These are phyloP conservation scores for Potamilus streckersoni DNA, from an alignment of 1,140 invertebrate species.

Conservation along the genomic window DNA sequence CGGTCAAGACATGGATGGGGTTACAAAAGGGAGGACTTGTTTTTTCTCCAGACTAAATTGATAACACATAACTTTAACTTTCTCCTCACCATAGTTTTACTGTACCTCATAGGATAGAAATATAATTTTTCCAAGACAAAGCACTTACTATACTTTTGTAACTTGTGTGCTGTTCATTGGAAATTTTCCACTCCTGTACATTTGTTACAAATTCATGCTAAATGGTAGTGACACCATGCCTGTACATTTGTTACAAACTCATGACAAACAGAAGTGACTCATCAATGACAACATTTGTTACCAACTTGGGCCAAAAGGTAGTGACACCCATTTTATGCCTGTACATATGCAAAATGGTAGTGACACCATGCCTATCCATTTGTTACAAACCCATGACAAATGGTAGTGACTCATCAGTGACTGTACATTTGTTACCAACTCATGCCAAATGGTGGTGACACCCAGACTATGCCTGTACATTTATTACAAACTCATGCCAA, in stretches of 20 bases:
- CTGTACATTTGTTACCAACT: background rate
- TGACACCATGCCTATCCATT: background rate
- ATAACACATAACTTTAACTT: background rate
- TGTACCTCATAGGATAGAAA: background rate
- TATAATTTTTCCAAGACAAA: background rate
- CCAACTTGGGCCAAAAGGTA: background rate
- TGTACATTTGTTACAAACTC: too few species aligned
- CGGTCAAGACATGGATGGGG: background rate
- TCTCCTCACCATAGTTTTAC: background rate
- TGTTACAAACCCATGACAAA: too few species aligned
- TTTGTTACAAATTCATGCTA: background rate
- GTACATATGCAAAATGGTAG: background rate
- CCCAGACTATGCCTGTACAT: background rate
- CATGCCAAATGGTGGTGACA: background rate
- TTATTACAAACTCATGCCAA: too few species aligned
- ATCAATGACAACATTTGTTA: background rate
- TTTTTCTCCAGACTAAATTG: background rate
- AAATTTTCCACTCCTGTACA: background rate
- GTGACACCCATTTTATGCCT: background rate
- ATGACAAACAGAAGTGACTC: background rate
- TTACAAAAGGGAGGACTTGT: background rate
- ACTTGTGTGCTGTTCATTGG: background rate
- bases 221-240: background rate
- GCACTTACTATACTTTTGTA: background rate
- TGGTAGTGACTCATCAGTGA: background rate